Evolutionary conservation across 2,113 vertebrate genomes (phyloP), one percentile per base, ranked within the genome.

Genomic region (Paramormyrops kingsleyae): DNA sequence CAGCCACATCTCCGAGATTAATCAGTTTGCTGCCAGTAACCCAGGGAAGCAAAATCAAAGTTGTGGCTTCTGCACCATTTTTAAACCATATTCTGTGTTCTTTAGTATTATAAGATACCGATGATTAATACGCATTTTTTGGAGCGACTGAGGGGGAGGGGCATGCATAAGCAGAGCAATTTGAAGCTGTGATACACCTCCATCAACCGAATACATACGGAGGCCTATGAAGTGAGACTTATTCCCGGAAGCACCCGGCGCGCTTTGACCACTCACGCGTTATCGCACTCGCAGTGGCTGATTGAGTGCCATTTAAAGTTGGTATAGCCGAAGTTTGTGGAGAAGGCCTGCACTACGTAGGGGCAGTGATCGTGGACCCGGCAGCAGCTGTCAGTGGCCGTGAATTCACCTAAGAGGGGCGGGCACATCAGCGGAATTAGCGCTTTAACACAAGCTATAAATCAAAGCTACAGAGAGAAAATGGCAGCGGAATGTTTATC

Each of bases 231-330:
- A 12, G 27, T 35, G 24, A 44, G 4, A 17, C 77, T 27, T 2
- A 19, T 53, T 53, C 17, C 52, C 17, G 17, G 15, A 17, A 53
- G 52, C 49, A 1, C 10, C 74, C 74, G 74, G 12, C 74, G 17
- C 31, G 21, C 27, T 35, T 59, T 31, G n/a, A 70, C 87, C 77
- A 94, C 96, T 96, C 93, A 99, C 98, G 94, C 90, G 44, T 88
- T 94, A 90, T 99, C 97, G 0, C 99, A 99, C 94, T 98, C 95
- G 1, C 99, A 99, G 92, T 98, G 97, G 92, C 95, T 97, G 93
- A 97, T 92, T 74, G 97, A 95, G 92, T 98, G 97, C 95, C 97
- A 97, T 92, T 98, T 97, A 92, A 97, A 96, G 88, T 98, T 97
- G 83, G 96, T 96, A 95, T 97, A 94, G 6, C 97, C 97, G 0